Conservation (phyloP, 1,140 invertebrate genomes). For the Conopomorpha cramerella region DNA sequence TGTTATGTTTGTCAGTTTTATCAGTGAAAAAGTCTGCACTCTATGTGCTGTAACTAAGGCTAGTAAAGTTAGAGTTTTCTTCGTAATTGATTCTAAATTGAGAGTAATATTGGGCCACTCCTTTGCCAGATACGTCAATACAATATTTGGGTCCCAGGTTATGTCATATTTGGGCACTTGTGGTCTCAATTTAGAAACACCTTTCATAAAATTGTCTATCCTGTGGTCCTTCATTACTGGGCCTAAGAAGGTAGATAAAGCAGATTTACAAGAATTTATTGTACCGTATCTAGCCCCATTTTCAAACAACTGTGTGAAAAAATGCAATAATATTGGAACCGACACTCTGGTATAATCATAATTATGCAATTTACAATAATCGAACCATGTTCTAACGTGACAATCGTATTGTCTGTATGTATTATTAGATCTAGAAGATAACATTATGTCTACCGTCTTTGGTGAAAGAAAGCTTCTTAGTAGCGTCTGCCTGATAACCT, state of each 20-base stretch:
- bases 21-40: conserved; percentile 4
- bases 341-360: background rate
- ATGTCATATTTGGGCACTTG: conserved; percentile 11
- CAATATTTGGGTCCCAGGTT: conserved; percentile 15
- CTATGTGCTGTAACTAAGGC: conserved; percentile 9
- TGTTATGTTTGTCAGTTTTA: conserved; percentile 4
- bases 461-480: background rate
- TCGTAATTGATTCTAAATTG: conserved; percentile 6
- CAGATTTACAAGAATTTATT: conserved; percentile 12
- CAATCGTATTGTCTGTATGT: conserved; percentile 5
- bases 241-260: conserved; percentile 7
- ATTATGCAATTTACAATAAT: conserved; percentile 2
- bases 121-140: conserved; percentile 9
- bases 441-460: conserved; percentile 1
- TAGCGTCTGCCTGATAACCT: conserved; percentile 1
- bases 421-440: conserved; percentile 1
- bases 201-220: conserved; percentile 14
- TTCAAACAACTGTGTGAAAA: conserved; percentile 3
- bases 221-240: conserved; percentile 6
- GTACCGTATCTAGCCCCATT: conserved; percentile 10
- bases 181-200: conserved; percentile 11
- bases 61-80: conserved; percentile 6
- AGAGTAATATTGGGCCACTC: conserved; percentile 1
- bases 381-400: conserved; percentile 1
- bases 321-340: background rate